A percentile compares a stretch with the other conserved stretches of the same genome.
These are phyloP conservation scores for Phalacrocorax brasilianus DNA, from an alignment of 2,113 vertebrate species.

Conservation along the genomic window DNA sequence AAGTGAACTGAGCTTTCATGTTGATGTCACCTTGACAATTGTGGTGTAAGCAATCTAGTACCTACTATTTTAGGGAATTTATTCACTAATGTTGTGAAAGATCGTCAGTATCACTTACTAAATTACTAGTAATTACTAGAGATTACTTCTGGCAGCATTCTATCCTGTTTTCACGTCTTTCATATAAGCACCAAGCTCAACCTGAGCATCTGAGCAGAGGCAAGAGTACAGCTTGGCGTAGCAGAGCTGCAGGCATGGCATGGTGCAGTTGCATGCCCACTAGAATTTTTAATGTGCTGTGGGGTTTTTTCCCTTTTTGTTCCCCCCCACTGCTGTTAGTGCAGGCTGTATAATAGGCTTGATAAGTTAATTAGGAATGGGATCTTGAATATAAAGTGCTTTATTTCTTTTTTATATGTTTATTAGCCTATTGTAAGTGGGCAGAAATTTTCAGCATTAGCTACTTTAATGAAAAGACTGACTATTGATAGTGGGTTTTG, in stretches of 20 bases:
- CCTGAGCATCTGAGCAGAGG: background rate
- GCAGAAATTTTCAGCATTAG: background rate
- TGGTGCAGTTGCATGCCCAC: conserved; percentile 12
- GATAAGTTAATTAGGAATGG: conserved; percentile 12
- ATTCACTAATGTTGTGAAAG: background rate
- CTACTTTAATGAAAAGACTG: background rate
- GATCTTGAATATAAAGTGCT: background rate
- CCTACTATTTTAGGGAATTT: background rate
- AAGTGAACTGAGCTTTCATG: conserved; percentile 10
- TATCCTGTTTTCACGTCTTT: background rate
- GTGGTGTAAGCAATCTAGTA: background rate
- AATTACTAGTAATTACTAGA: background rate
- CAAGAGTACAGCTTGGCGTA: background rate
- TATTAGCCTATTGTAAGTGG: background rate
- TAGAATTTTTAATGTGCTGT: conserved; percentile 31
- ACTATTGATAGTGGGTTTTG: background rate
- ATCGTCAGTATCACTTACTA: background rate
- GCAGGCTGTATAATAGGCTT: background rate
- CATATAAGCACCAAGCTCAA: background rate
- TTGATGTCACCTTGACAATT: conserved; percentile 45
- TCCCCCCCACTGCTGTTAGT: background rate
- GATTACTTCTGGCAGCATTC: background rate
- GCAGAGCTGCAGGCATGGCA: background rate
- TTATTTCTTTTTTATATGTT: background rate
- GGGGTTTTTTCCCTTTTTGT: background rate